Evolutionary conservation across 2,888 invertebrate genomes (phyloP).

Genomic region (Tinea semifulvella): DNA sequence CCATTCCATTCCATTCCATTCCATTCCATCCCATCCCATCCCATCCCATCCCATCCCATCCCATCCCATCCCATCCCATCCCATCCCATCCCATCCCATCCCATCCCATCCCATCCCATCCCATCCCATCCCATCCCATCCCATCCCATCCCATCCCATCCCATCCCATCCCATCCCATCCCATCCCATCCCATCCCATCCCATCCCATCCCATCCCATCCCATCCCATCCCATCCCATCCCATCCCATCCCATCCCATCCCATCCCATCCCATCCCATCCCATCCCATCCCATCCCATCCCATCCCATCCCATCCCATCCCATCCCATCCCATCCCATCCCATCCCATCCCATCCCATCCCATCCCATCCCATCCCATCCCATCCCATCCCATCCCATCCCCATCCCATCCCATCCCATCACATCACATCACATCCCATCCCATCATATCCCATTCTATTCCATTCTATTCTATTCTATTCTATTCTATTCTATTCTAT

Average conservation of each 20-base stretch:
- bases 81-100: too few species aligned
- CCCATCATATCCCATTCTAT: conserved; percentile 8
- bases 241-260: conserved; percentile 6
- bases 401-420: conserved; percentile 4
- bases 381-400: conserved; percentile 3
- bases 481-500: background rate
- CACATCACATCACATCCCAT: conserved; percentile 5
- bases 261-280: conserved; percentile 6
- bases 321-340: conserved; percentile 4
- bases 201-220: conserved; percentile 6
- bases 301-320: conserved; percentile 6
- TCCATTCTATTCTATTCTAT: conserved; percentile 3
- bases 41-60: too few species aligned
- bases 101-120: conserved; percentile 9
- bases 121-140: conserved; percentile 6
- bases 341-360: background rate
- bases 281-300: conserved; percentile 6
- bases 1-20: too few species aligned
- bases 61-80: too few species aligned
- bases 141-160: conserved; percentile 6
- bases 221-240: conserved; percentile 6
- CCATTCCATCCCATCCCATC: too few species aligned
- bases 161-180: conserved; percentile 6
- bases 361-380: conserved; percentile 3
- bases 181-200: conserved; percentile 6